Conservation (phyloP, 2,888 invertebrate species). For the Eristalis arbustorum region DNA sequence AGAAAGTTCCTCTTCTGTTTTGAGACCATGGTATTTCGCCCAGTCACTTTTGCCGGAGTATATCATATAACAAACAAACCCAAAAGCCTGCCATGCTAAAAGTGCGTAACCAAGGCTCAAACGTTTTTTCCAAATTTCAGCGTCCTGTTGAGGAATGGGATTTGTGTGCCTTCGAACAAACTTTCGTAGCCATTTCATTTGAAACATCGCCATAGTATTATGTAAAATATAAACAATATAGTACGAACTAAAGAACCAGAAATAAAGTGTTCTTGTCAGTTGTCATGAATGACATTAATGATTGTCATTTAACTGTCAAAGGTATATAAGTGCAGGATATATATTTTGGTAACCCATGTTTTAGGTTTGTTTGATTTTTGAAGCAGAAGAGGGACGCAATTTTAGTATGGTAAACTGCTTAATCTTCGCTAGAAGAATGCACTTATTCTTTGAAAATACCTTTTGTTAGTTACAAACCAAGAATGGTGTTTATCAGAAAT, state of each 20-base stretch:
- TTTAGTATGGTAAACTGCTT: no score
- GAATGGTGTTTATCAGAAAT: no score
- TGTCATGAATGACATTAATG: no score
- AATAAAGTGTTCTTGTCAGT: not conserved
- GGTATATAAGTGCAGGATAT: no score
- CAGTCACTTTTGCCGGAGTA: constrained; percentile 85
- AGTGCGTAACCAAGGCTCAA: constrained; percentile 84
- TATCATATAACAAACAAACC: constrained; percentile 83
- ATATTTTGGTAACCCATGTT: no score
- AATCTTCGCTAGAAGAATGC: no score
- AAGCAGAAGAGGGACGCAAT: no score
- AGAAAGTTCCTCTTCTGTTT: constrained; percentile 83
- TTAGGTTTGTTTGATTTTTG: no score
- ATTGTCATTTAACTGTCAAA: no score
- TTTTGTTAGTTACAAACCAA: no score
- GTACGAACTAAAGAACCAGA: no score
- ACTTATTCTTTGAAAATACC: no score
- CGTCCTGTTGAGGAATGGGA: constrained; percentile 81
- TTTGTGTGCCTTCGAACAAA: constrained; percentile 81
- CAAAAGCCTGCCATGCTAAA: constrained; percentile 88
- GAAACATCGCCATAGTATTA: constrained; percentile 79
- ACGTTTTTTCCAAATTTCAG: constrained; percentile 83
- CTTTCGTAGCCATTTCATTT: constrained; percentile 81
- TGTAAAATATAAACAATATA: constrained; percentile 12
- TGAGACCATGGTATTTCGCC: constrained; percentile 85